Conservation (phyloP, 2,888 invertebrate genomes). For the Pheosia tremula region DNA sequence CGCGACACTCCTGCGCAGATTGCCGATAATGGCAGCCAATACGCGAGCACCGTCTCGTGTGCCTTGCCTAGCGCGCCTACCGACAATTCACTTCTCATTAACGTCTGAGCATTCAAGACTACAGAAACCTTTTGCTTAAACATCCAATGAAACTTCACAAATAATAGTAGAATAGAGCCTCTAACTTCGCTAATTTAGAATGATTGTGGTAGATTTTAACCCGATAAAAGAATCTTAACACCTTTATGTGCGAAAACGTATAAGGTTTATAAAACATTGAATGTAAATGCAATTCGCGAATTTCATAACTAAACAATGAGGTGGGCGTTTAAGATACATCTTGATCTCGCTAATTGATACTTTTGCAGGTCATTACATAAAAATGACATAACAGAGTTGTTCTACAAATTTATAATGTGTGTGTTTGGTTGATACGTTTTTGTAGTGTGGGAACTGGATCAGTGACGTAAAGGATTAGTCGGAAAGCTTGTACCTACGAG, state of each 20-base stretch:
- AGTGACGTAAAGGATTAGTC: conserved; percentile 9
- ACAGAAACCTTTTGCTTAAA: conserved; percentile 11
- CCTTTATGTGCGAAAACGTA: conserved; percentile 12
- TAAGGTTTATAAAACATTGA: conserved; percentile 20
- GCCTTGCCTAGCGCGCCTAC: conserved; percentile 26
- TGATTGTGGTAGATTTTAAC: background rate
- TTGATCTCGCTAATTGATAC: conserved; percentile 28
- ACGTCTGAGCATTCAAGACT: conserved; percentile 29
- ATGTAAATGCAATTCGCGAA: conserved; percentile 22
- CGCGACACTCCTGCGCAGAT: conserved; percentile 39
- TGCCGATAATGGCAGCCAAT: conserved; percentile 40
- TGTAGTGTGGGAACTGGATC: conserved; percentile 17
- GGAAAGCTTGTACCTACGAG: background rate
- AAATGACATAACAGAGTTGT: conserved; percentile 25
- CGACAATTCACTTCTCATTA: conserved; percentile 34
- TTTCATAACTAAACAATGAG: conserved; percentile 22
- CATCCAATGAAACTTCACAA: background rate
- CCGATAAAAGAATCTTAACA: conserved; percentile 1
- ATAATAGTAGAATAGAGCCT: background rate
- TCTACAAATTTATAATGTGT: conserved; percentile 24
- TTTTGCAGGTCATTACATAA: conserved; percentile 34
- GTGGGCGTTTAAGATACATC: conserved; percentile 4
- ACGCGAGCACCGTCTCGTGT: conserved; percentile 34
- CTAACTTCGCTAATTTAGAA: conserved; percentile 2
- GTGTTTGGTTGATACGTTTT: conserved; percentile 17